Evolutionary conservation across 2,113 vertebrate species (phyloP), one percentile per base, ranked within the genome.

Genomic region (Apodemus speciosus): DNA sequence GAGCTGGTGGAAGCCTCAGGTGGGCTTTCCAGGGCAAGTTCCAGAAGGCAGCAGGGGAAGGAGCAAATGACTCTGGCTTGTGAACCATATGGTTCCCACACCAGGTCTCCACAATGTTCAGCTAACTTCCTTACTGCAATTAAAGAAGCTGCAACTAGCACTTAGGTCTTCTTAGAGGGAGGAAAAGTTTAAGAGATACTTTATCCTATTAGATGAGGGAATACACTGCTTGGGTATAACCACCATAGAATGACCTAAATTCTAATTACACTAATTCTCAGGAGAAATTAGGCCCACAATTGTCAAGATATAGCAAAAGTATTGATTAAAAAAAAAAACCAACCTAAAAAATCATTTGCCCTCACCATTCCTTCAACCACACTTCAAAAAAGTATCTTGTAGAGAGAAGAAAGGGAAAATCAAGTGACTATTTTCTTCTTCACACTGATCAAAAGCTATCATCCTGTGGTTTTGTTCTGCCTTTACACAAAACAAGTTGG

Each of bases 241-340:
- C 64, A 27, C 68, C 66, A 90, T 35, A 91, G 25, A 95, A 92
- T 35, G 32, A 53, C n/a, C n/a, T 79, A 64, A 60, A 64, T 69
- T 58, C 64, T 71, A 90, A 7, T 51, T 46, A 43, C 58, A 18
- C n/a, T 85, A 85, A 73, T 89, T 91, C 77, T 95, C 53, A 69
- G 58, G 64, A 86, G 43, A 95, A 73, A 94, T 43, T 49, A 77
- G 32, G 58, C 38, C 79, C 21, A 40, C 18, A 25, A 85, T 56
- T 86, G 53, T 80, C 86, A 90, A 87, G n/a, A n/a, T 58, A 80
- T 18, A 66, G 58, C 64, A 75, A 18, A 92, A 89, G 40, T 85
- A 43, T 71, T 35, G 49, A 81, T 75, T 91, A 92, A 20, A 13
- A 88, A 95, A 91, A 95, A 90, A 96, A 92, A 68, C 64, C 30